Evolutionary conservation across 2,797 vertebrate species (phyloP).

Genomic region (Alcedo atthis): DNA sequence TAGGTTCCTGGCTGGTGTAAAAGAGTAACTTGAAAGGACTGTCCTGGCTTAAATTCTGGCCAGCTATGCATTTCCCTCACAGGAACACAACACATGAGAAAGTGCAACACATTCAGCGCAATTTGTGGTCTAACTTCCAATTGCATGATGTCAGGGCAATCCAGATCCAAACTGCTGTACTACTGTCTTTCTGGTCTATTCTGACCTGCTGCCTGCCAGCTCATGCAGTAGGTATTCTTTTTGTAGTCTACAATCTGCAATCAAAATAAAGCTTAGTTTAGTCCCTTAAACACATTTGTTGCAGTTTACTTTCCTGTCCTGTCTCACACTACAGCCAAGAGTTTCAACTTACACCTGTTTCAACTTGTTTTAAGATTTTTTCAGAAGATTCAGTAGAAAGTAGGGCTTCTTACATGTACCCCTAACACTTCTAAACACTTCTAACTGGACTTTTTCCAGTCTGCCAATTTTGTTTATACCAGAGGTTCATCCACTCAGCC

Average conservation of each 20-base stretch:
- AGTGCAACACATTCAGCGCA: background rate
- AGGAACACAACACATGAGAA: background rate
- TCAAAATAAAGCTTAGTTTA: background rate
- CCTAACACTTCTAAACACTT: background rate
- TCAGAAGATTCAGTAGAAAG: background rate
- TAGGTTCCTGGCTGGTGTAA: background rate
- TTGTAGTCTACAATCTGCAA: background rate
- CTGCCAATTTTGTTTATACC: background rate
- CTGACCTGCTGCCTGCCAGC: background rate
- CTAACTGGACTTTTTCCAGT: background rate
- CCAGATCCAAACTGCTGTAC: background rate
- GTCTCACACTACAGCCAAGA: background rate
- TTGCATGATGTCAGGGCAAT: background rate
- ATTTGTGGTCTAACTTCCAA: background rate
- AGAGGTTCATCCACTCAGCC: background rate
- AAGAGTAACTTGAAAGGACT: background rate
- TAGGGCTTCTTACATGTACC: background rate
- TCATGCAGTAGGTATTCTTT: background rate
- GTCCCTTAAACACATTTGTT: background rate
- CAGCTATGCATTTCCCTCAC: background rate
- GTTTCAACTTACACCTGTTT: background rate
- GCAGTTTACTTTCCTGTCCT: background rate
- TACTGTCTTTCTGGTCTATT: background rate
- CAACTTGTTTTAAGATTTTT: background rate
- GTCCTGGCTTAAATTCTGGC: background rate